Evolutionary conservation across 2,113 vertebrate genomes (phyloP).

Genomic region (Buteo buteo): DNA sequence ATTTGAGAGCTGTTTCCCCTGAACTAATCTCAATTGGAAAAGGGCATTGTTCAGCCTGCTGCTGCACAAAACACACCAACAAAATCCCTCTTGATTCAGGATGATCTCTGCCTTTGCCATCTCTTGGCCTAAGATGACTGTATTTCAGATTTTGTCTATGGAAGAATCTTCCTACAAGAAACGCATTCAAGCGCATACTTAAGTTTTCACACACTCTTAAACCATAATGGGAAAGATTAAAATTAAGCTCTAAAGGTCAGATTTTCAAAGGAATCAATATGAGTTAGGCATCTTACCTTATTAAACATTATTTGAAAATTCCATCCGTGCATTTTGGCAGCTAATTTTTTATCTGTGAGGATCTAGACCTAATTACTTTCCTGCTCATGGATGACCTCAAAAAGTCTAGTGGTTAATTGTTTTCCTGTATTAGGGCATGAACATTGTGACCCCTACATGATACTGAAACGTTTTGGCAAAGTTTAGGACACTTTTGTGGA

Average conservation of each 20-base stretch:
- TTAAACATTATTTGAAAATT: constrained; percentile 50
- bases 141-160: background rate
- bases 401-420: constrained; percentile 48
- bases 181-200: background rate
- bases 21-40: constrained; percentile 2
- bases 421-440: constrained; percentile 19
- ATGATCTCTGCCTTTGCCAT: background rate
- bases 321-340: constrained; percentile 13
- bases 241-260: constrained; percentile 45
- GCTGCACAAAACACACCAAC: background rate
- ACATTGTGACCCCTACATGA: background rate
- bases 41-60: background rate
- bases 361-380: constrained; percentile 41
- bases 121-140: background rate
- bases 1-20: background rate
- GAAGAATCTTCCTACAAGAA: background rate
- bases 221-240: constrained; percentile 7
- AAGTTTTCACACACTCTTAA: constrained; percentile 17
- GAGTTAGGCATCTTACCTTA: constrained; percentile 3
- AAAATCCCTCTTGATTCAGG: background rate
- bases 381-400: background rate
- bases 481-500: constrained; percentile 15
- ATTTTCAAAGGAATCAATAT: constrained; percentile 27
- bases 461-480: constrained; percentile 12
- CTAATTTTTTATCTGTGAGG: constrained; percentile 32